phyloP scores from a whole-genome alignment of 1,140 invertebrate species.

The Pogonus chalceus region DNA sequence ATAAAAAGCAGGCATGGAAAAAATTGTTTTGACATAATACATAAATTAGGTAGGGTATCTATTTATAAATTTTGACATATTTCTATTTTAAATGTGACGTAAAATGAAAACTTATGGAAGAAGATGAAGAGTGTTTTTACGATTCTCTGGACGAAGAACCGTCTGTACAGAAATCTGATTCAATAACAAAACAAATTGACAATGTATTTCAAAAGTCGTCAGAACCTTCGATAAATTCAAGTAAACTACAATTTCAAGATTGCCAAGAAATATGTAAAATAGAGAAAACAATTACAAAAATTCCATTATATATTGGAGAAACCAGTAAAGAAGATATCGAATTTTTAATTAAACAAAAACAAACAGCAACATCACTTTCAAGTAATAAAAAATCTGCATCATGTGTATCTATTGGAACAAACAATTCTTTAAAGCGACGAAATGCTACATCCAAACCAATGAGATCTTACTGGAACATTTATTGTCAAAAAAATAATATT shows the following conservation, averaged over 20 bases:
- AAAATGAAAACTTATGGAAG: background rate
- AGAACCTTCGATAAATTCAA: background rate
- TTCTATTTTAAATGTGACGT: too few relatives aligned
- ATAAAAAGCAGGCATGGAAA: too few relatives aligned
- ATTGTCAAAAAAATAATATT: background rate
- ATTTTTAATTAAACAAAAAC: background rate
- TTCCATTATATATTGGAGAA: background rate
- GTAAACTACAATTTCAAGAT: constrained; percentile 11
- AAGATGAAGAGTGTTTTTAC: constrained; percentile 17
- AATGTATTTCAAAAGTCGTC: background rate
- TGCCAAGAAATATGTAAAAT: constrained; percentile 8
- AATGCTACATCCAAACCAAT: background rate
- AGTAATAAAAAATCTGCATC: background rate
- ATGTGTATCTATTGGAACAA: background rate
- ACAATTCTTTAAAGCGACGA: background rate
- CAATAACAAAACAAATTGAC: background rate
- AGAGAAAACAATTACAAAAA: constrained; percentile 13
- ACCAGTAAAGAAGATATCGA: background rate
- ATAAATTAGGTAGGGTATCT: too few relatives aligned
- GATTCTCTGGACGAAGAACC: constrained; percentile 20
- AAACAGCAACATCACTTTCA: background rate
- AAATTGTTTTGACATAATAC: too few relatives aligned
- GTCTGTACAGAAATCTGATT: background rate
- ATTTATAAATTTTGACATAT: too few relatives aligned
- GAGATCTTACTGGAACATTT: background rate